Evolutionary conservation across 2,888 invertebrate genomes (phyloP), one percentile per base, ranked within the genome.

Genomic region (Brassicogethes aeneus): DNA sequence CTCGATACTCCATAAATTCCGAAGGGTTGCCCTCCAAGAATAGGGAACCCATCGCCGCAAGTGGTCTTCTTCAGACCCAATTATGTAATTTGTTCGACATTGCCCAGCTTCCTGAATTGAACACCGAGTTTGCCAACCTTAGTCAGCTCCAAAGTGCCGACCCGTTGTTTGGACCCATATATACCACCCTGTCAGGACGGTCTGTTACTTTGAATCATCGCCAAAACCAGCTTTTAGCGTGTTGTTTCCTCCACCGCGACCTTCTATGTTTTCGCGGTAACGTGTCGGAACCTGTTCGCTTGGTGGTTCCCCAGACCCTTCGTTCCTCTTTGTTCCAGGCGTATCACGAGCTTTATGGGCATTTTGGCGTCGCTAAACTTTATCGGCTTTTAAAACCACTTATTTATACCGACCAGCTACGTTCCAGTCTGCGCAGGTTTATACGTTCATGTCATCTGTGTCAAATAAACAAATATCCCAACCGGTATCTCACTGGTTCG

Each of bases 1-100:
- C 41, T 16, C 16, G 41, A 8, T 17, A 14, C 15, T 34, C 39
- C 12, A 39, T 30, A 7, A 17, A 16, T 34, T 43, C 2, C 3
- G 12, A 12, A 5, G 23, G 23, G 10, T 5, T 7, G 7, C 5
- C 23, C 10, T 23, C 23, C 10, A 5, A 23, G 10, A 5, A 23
- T 7, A 23, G 23, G 23, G 5, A 5, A 23, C 23, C 23, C 7
- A 7, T 23, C 7, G 23, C 10, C 23, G 23, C 23, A 5, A 23
- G 10, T 23, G 23, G 23, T 7, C 23, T 23, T 23, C n/a, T n/a
- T n/a, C n/a, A n/a, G n/a, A n/a, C n/a, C n/a, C n/a, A n/a, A n/a
- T n/a, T n/a, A n/a, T n/a, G n/a, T n/a, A n/a, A n/a, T n/a, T n/a
- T n/a, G n/a, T n/a, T n/a, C n/a, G n/a, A n/a, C n/a, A n/a, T n/a